Percentiles rank a stretch among this genome's conserved stretches.
Conservation (phyloP, 92 coral and sea anemone species). For the Meandrina meandrites region DNA sequence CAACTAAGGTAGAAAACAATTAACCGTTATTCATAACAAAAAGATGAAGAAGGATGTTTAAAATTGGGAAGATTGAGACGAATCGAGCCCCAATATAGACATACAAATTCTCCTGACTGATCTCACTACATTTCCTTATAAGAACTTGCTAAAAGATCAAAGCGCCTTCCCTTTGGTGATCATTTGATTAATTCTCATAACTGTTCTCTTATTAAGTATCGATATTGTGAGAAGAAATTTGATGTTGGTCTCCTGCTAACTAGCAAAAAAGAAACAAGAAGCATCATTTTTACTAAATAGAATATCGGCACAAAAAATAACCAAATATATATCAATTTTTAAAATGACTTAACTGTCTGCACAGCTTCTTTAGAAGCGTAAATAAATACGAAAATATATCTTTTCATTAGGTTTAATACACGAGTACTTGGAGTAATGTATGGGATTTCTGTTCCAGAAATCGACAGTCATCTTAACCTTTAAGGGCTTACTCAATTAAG, state of each 20-base stretch:
- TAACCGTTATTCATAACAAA: neutral
- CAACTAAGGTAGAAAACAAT: neutral
- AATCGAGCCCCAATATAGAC: no score
- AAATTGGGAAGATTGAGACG: no score
- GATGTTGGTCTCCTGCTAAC: neutral
- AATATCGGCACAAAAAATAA: neutral
- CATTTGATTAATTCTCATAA: no score
- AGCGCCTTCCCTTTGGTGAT: no score
- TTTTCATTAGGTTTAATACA: neutral
- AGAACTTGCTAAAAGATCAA: no score
- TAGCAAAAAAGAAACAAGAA: neutral
- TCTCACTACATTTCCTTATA: no score
- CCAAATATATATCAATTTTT: neutral
- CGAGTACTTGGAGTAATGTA: neutral
- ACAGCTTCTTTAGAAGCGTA: neutral
- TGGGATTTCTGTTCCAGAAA: neutral
- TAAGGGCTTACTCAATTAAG: neutral
- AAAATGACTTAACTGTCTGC: neutral
- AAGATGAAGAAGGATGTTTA: no score
- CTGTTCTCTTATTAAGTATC: no score
- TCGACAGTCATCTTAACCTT: neutral
- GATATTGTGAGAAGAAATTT: no score
- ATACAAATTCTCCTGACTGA: no score
- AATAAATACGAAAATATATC: slow-evolving; percentile 18
- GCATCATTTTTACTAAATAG: neutral